Base-by-base conservation (phyloP, 1,140 invertebrate genomes). In the Lepidurus packardi region DNA sequence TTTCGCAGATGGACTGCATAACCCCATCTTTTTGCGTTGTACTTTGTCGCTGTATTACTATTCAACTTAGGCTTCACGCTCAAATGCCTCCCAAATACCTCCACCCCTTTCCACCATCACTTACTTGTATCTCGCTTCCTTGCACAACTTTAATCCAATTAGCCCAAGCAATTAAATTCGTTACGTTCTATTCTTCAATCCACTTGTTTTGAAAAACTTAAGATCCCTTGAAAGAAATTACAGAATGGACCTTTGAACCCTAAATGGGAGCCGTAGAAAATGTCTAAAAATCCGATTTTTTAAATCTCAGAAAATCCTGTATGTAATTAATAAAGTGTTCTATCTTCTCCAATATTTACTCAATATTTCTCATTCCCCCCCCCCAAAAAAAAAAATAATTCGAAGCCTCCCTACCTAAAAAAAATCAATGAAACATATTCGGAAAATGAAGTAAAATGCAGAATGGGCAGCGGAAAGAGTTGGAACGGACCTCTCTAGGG, bases 1-100 rank as follows among this genome's bases (percentile, higher is more conserved):
- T 65, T 65, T 65, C 53, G 53, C 53, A 65, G 45, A 21, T 65
- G 53, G 53, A 65, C 53, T 65, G 53, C n/a, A 65, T 16, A 65
- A 65, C 16, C 53, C 53, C 21, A 9, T 65, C 21, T 5, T 65
- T 65, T 65, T 65, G 53, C 53, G 53, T 65, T 65, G 8, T 21
- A 65, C 53, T 65, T 65, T 65, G 53, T 65, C 53, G n/a, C 53
- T 21, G 53, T 8, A 65, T 21, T 21, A 21, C 16, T n/a, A 7
- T 21, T 65, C 16, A 21, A 34, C 34, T 34, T 34, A n/a, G 21
- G 21, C 53, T 65, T 65, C 53, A 65, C 53, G 53, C 53, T 7
- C 53, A 65, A 34, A 65, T 65, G 53, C 53, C 21, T 65, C 53
- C 16, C 16, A 65, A 65, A 65, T n/a, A 65, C 16, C 53, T n/a